Conservation (phyloP, 2,888 invertebrate species). For the Serripes groenlandicus region DNA sequence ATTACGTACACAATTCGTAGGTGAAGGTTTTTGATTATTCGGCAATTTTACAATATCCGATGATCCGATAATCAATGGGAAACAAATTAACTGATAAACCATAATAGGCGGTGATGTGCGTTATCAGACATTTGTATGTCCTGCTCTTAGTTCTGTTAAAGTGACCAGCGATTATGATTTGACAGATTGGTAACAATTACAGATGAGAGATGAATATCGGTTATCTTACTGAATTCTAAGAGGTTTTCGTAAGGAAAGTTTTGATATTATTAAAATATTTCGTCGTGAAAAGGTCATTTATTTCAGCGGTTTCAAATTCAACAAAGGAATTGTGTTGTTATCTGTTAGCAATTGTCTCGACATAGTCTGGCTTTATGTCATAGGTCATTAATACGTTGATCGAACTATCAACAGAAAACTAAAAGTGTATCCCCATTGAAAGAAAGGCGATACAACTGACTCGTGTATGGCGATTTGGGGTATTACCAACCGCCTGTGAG, state of each 20-base stretch:
- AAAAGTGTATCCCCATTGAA: too few species aligned
- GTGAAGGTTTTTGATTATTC: not conserved
- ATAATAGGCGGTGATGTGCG: not conserved
- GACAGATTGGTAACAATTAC: slow-evolving; percentile 12
- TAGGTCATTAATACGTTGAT: too few species aligned
- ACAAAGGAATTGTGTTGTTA: too few species aligned
- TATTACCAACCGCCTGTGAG: too few species aligned
- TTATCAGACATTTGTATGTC: not conserved
- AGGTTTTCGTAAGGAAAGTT: not conserved
- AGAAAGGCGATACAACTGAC: too few species aligned
- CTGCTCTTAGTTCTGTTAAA: not conserved
- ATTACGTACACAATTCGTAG: not conserved
- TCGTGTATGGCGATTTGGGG: too few species aligned
- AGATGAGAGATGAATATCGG: slow-evolving; percentile 7
- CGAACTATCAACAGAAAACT: too few species aligned
- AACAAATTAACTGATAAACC: slow-evolving; percentile 21
- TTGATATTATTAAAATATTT: too few species aligned
- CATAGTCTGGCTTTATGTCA: too few species aligned
- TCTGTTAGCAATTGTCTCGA: too few species aligned
- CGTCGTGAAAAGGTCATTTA: too few species aligned
- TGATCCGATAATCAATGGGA: slow-evolving; percentile 13
- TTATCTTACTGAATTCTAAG: not conserved
- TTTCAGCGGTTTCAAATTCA: too few species aligned
- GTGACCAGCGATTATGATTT: not conserved
- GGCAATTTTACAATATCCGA: not conserved